Evolutionary conservation across 2,888 invertebrate species (phyloP), one percentile per base, ranked within the genome.

Genomic region (Andrena flavipes): DNA sequence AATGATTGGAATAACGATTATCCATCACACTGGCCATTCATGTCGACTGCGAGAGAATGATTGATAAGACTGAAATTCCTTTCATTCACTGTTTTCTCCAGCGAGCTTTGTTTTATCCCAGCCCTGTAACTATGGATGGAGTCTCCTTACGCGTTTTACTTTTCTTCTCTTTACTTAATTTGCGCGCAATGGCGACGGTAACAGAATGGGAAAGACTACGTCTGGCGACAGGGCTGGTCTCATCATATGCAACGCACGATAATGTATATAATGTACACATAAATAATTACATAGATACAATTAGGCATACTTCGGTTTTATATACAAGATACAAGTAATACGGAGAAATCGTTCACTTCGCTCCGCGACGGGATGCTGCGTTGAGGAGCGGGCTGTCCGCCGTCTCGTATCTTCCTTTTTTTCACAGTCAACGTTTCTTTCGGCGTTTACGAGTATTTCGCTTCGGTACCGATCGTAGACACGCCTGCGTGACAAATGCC

Each of bases 261-360:
- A 70, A 75, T 65, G 33, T 82, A 84, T 59, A 71, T 78, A 88
- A 88, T 87, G 51, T 88, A 85, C 88, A 87, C 84, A 88, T 84
- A 88, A 88, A 84, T 87, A 87, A 84, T 88, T 88, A 88, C 83
- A 88, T 88, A 88, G 80, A 78, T 88, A 88, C 87, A 87, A 80
- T 82, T 86, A 87, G 88, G 83, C 85, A 79, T 82, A 80, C 48
- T 82, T 86, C 51, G 30, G 51, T 80, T 82, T 87, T 84, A 76
- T 84, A 73, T 85, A 87, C 82, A 87, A 71, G 71, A 82, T 83
- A 83, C 69, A 72, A 62, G 65, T 72, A 76, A 82, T 26, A 65
- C 82, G 42, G 51, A 64, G 51, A 59, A 76, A 54, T 68, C 30
- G 42, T 68, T 75, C 48, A 59, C 74, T 81, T 71, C 29, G 35